Base-by-base conservation (phyloP, 1,140 invertebrate genomes). In the Drosophila nikananu region DNA sequence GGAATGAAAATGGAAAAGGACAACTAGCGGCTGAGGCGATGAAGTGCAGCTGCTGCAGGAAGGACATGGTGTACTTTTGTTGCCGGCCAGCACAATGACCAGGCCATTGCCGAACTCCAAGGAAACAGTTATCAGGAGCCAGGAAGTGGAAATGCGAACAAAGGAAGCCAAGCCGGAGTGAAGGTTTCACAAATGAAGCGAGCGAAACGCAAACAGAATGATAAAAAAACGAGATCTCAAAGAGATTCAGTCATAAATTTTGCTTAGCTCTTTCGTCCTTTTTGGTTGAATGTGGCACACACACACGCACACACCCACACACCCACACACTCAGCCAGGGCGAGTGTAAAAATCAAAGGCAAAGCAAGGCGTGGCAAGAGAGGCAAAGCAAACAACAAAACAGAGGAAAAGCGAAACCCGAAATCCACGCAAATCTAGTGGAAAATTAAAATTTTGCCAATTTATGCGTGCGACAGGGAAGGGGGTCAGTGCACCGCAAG, bases 351-450 rank as follows among this genome's bases (percentile, higher is more conserved):
- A 70, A 76, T 65, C 64, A 83, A 79, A 78, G 63, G 63, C 55
- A 52, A 61, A 42, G 27, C 66, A 19, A 39, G 35, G 21, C 59
- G 9, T 23, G 19, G 19, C 19, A 13, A 21, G 35, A 54, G n/a
- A 21, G 27, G 25, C 6, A 65, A 44, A 42, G 46, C 44, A 55
- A 61, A 55, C 21, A 67, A 42, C 35, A 48, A 25, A 39, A 42
- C 54, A 46, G 39, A 21, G 37, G 35, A 32, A 30, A 71, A 30
- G 42, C 21, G 37, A 39, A 44, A 35, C 46, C 39, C 25, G 15
- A 83, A 80, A 80, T 83, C 66, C 77, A 67, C 81, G 72, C 81
- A 83, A 83, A 83, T 83, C 81, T 83, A 83, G 81, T 83, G 81
- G 81, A 83, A 83, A 83, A 83, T 83, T 80, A 83, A 83, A 83